A percentile compares a stretch with the other conserved stretches of the same genome.
phyloP scores from a whole-genome alignment of 2,113 vertebrate genomes.

The Trichomycterus rosablanca region DNA sequence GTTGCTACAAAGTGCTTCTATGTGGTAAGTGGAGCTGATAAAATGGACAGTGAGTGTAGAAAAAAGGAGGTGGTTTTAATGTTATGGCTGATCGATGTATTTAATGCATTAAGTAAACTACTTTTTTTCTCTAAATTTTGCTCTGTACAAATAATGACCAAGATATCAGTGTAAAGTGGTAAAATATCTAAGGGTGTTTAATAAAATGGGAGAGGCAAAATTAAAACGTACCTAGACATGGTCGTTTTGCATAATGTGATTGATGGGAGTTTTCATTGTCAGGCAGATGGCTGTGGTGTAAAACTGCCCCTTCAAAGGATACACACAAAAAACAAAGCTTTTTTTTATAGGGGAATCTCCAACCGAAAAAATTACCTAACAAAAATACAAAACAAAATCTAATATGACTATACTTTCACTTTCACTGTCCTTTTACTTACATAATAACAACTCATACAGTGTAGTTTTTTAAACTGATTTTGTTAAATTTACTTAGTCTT shows the following conservation, averaged over 20 bases:
- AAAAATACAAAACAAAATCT: too few species aligned
- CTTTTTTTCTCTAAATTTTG: too few species aligned
- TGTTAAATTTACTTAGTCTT: background rate
- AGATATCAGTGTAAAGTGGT: background rate
- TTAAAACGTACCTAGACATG: constrained; percentile 42
- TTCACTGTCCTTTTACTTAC: constrained; percentile 23
- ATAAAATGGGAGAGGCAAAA: background rate
- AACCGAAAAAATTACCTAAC: background rate
- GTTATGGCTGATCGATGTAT: too few species aligned
- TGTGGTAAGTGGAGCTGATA: too few species aligned
- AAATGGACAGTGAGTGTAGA: too few species aligned
- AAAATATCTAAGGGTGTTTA: background rate
- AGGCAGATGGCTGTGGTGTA: background rate
- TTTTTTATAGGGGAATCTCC: constrained; percentile 16
- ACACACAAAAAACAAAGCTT: background rate
- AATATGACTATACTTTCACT: constrained; percentile 32
- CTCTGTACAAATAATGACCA: too few species aligned
- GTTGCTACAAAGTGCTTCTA: too few species aligned
- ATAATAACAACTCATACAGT: background rate
- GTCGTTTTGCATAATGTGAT: constrained; percentile 23
- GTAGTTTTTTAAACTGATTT: background rate
- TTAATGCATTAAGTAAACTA: too few species aligned
- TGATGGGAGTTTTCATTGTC: constrained; percentile 4
- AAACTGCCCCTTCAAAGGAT: constrained; percentile 14
- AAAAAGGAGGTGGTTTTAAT: too few species aligned